Conservation (phyloP, 2,888 invertebrate genomes). For the Neoascia interrupta region DNA sequence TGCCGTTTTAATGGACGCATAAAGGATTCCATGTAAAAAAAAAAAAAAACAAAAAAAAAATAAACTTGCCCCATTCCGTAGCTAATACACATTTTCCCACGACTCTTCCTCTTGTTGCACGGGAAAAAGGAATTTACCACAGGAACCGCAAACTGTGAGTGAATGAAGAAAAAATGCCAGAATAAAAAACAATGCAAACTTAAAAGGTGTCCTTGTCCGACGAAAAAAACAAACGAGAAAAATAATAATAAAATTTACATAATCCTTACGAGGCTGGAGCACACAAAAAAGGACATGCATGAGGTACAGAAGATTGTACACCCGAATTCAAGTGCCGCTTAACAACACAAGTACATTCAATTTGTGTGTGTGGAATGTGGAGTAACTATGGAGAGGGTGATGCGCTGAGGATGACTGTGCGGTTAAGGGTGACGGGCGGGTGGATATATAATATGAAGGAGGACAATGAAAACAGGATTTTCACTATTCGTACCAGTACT, state of each 20-base stretch:
- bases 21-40: not conserved
- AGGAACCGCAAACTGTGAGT: constrained; percentile 38
- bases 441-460: not conserved
- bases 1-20: not conserved
- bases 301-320: constrained; percentile 69
- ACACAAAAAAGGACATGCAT: constrained; percentile 67
- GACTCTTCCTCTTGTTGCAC: constrained; percentile 34
- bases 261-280: constrained; percentile 63
- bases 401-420: too few species aligned
- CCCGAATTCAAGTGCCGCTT: constrained; percentile 67
- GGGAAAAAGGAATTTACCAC: constrained; percentile 37
- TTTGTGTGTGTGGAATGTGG: constrained; percentile 47
- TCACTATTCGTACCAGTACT: constrained; percentile 68
- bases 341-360: constrained; percentile 68
- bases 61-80: not conserved
- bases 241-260: constrained; percentile 69
- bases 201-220: constrained; percentile 60
- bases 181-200: constrained; percentile 57
- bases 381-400: not conserved
- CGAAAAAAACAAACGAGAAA: constrained; percentile 37
- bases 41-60: too few species aligned
- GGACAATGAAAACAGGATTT: constrained; percentile 66
- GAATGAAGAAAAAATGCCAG: not conserved
- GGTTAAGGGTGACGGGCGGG: constrained; percentile 11
- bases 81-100: constrained; percentile 49